Evolutionary conservation across 1,140 invertebrate genomes (phyloP).

Genomic region (Papilio polytes): DNA sequence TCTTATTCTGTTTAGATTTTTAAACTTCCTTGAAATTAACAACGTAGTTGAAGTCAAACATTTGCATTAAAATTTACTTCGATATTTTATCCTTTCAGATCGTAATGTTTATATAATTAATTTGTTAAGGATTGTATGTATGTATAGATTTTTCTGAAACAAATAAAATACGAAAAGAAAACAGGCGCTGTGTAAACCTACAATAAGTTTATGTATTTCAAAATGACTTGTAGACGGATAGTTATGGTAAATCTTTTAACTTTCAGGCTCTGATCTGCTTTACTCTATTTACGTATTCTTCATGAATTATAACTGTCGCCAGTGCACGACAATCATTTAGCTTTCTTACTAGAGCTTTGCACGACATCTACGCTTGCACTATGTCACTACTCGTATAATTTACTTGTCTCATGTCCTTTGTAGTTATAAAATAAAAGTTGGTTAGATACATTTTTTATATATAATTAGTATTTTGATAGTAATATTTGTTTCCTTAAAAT

Average conservation of each 20-base stretch:
- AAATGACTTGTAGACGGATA: background rate
- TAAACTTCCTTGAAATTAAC: background rate
- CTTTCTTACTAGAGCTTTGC: constrained; percentile 35
- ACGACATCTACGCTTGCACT: constrained; percentile 38
- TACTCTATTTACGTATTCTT: constrained; percentile 15
- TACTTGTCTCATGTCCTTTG: background rate
- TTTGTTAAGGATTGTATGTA: background rate
- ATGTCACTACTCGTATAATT: constrained; percentile 1
- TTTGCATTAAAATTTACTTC: background rate
- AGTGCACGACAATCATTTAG: constrained; percentile 33
- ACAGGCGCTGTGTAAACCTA: background rate
- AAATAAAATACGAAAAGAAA: background rate
- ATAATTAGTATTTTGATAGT: background rate
- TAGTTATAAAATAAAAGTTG: background rate
- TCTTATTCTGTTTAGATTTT: background rate
- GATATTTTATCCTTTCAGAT: background rate
- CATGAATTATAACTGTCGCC: constrained; percentile 4
- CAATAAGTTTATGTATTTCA: background rate
- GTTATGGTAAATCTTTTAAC: constrained; percentile 1
- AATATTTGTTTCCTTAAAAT: background rate
- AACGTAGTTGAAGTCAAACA: background rate
- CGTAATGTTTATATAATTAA: background rate
- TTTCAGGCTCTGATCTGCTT: constrained; percentile 18
- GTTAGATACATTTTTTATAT: background rate
- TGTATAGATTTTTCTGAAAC: background rate